These are phyloP conservation scores for Buphagus erythrorhynchus DNA, from an alignment of 2,797 vertebrate genomes.

Conservation along the genomic window DNA sequence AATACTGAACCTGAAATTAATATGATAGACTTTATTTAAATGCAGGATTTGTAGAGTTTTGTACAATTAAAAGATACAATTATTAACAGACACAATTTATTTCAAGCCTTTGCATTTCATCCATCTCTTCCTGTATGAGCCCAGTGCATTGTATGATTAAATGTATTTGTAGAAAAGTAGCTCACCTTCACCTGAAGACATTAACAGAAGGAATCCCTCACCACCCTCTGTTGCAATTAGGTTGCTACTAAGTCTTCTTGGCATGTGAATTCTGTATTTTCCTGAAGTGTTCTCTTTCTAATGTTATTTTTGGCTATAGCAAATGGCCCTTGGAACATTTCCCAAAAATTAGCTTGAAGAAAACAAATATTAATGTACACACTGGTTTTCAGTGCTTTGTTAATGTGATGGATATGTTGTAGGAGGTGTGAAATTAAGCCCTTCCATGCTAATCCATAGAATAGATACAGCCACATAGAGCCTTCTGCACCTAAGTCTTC, in stretches of 20 bases:
- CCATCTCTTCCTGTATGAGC: not conserved
- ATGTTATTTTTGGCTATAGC: not conserved
- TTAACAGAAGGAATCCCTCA: not conserved
- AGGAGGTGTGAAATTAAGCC: not conserved
- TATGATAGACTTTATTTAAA: not conserved
- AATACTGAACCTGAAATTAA: slow-evolving; percentile 86
- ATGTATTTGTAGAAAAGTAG: not conserved
- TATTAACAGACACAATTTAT: not conserved
- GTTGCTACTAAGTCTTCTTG: not conserved
- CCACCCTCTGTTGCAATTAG: not conserved
- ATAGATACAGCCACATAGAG: not conserved
- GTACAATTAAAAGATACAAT: not conserved
- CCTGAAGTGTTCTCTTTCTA: not conserved
- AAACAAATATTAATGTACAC: not conserved
- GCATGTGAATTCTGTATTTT: not conserved
- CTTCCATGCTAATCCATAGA: not conserved
- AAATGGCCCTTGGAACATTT: not conserved
- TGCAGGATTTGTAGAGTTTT: not conserved
- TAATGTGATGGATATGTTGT: not conserved
- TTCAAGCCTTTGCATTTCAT: not conserved
- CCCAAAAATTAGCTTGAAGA: not conserved
- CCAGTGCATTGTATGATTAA: not conserved
- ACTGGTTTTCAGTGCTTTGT: not conserved
- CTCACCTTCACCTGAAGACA: not conserved
- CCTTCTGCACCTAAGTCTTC: not conserved